Evolutionary conservation across 2,797 vertebrate species (phyloP).

Genomic region (Karalla daura): DNA sequence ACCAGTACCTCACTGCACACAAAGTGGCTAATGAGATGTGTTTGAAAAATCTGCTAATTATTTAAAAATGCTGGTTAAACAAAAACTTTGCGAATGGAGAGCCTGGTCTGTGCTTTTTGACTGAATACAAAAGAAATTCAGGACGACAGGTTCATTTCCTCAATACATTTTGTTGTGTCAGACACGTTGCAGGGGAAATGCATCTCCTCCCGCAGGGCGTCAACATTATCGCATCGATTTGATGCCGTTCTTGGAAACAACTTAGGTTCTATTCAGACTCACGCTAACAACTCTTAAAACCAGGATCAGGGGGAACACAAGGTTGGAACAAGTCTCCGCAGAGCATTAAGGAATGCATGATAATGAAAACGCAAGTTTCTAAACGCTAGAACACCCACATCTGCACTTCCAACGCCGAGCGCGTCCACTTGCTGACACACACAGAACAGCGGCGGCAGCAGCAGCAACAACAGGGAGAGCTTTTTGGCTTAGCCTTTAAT

Average conservation of each 20-base stretch:
- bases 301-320: not conserved
- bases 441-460: constrained; percentile 31
- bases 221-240: constrained; percentile 20
- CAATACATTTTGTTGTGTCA: not conserved
- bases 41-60: not conserved
- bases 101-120: too few relatives aligned
- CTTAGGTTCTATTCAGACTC: not conserved
- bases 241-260: constrained; percentile 4
- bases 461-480: constrained; percentile 44
- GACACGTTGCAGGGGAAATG: not conserved
- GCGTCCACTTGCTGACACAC: constrained; percentile 14
- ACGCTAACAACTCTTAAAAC: not conserved
- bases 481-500: constrained; percentile 71
- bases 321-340: not conserved
- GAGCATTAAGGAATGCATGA: not conserved
- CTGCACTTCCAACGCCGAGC: not conserved
- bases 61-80: not conserved
- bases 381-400: not conserved
- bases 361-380: not conserved
- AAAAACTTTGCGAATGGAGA: too few relatives aligned
- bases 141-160: not conserved
- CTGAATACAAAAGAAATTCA: not conserved
- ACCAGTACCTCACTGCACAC: too few relatives aligned
- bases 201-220: not conserved
- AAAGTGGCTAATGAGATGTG: too few relatives aligned